Evolutionary conservation across 2,113 vertebrate genomes (phyloP).

Genomic region (Otocyon megalotis): DNA sequence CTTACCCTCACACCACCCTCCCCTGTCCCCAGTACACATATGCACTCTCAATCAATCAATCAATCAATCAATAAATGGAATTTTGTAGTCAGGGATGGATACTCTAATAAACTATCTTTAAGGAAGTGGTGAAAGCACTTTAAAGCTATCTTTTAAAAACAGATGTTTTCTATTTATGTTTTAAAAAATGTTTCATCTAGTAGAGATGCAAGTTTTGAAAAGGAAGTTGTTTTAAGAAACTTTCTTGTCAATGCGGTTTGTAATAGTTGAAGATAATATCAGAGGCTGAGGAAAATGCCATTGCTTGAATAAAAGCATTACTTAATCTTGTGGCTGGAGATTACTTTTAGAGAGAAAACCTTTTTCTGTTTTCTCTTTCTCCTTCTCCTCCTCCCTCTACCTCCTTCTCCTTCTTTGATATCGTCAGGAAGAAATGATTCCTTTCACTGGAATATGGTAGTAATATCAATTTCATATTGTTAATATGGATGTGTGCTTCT

Average conservation of each 20-base stretch:
- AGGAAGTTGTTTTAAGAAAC: slow-evolving; percentile 57
- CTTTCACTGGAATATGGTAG: background rate
- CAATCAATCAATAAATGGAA: background rate
- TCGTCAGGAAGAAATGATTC: slow-evolving; percentile 41
- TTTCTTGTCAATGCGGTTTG: slow-evolving; percentile 60
- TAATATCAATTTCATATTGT: background rate
- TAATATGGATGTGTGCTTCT: background rate
- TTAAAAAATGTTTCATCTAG: slow-evolving; percentile 58
- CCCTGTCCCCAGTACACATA: background rate
- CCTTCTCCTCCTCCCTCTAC: background rate
- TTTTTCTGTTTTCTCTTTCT: background rate
- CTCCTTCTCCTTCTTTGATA: background rate
- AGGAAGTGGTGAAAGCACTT: slow-evolving; percentile 45
- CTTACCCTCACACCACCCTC: background rate
- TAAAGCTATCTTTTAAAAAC: slow-evolving; percentile 64
- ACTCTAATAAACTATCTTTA: slow-evolving; percentile 48
- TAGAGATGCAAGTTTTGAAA: slow-evolving; percentile 65
- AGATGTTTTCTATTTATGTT: slow-evolving; percentile 61
- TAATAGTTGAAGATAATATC: slow-evolving; percentile 54
- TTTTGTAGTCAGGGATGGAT: background rate
- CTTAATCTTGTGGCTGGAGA: slow-evolving; percentile 47
- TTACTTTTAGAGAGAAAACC: background rate
- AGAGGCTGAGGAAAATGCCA: slow-evolving; percentile 36
- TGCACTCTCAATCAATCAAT: background rate
- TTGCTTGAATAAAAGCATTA: slow-evolving; percentile 60